These are phyloP conservation scores for Ctenopoma kingsleyae DNA, from an alignment of 2,797 vertebrate genomes.

Conservation along the genomic window DNA sequence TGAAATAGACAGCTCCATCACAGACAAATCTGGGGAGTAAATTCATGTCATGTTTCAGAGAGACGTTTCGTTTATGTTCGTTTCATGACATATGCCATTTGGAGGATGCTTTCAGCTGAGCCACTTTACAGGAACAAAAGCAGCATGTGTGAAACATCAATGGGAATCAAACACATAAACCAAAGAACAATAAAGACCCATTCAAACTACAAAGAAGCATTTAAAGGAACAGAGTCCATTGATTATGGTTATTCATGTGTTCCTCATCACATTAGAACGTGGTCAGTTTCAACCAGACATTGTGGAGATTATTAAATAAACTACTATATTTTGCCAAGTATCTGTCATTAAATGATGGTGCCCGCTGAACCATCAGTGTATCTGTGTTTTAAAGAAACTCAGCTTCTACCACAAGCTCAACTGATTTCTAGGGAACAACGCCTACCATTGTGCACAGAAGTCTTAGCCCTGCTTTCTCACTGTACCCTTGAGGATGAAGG, in stretches of 20 bases:
- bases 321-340: neutral
- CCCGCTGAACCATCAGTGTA: neutral
- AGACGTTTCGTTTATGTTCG: neutral
- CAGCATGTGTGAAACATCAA: neutral
- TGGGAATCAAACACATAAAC: constrained; percentile 13
- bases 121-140: constrained; percentile 13
- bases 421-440: constrained; percentile 12
- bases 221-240: neutral
- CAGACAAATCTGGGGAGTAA: neutral
- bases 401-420: constrained; percentile 1
- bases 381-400: constrained; percentile 8
- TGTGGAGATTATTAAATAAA: neutral
- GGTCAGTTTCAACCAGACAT: neutral
- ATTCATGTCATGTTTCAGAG: neutral
- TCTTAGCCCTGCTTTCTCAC: neutral
- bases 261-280: neutral
- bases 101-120: constrained; percentile 14
- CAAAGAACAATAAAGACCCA: neutral
- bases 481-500: neutral
- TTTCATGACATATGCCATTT: neutral
- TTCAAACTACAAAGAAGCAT: constrained; percentile 8
- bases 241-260: neutral
- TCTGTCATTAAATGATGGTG: neutral
- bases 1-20: constrained; percentile 6
- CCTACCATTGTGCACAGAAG: neutral